phyloP scores from a whole-genome alignment of 2,113 vertebrate genomes.

The Pelvicachromis taeniatus region DNA sequence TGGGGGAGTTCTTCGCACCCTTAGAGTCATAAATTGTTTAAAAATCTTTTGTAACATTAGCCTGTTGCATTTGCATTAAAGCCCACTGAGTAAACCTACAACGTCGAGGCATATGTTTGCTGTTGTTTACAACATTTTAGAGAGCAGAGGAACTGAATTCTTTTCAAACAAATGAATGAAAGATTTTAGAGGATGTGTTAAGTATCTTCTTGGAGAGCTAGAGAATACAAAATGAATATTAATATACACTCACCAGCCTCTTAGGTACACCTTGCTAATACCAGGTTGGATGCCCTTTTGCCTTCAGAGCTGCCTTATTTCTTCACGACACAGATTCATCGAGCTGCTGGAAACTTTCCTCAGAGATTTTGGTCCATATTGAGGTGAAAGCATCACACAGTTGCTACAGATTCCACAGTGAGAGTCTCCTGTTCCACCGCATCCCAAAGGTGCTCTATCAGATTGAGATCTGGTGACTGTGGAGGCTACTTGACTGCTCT shows the following conservation, averaged over 20 bases:
- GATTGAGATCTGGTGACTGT: not conserved
- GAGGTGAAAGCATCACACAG: not conserved
- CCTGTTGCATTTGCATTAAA: not conserved
- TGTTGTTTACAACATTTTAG: not conserved
- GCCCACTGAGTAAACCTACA: not conserved
- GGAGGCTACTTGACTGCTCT: not conserved
- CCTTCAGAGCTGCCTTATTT: not conserved
- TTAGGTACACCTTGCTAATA: not conserved
- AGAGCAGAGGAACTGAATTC: not conserved
- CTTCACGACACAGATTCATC: not conserved
- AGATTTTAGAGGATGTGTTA: not conserved
- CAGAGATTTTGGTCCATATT: not conserved
- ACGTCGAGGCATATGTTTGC: not conserved
- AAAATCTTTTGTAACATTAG: not conserved
- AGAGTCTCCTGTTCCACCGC: not conserved
- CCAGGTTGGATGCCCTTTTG: not conserved
- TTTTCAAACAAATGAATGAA: not conserved
- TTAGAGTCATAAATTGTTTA: not conserved
- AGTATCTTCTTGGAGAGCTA: not conserved
- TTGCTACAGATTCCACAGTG: not conserved
- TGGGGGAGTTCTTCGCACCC: not conserved
- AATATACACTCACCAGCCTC: not conserved
- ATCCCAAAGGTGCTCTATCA: not conserved
- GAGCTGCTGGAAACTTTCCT: not conserved
- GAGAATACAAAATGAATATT: not conserved